phyloP scores from a whole-genome alignment of 2,113 vertebrate genomes.

The Centropus bengalensis region DNA sequence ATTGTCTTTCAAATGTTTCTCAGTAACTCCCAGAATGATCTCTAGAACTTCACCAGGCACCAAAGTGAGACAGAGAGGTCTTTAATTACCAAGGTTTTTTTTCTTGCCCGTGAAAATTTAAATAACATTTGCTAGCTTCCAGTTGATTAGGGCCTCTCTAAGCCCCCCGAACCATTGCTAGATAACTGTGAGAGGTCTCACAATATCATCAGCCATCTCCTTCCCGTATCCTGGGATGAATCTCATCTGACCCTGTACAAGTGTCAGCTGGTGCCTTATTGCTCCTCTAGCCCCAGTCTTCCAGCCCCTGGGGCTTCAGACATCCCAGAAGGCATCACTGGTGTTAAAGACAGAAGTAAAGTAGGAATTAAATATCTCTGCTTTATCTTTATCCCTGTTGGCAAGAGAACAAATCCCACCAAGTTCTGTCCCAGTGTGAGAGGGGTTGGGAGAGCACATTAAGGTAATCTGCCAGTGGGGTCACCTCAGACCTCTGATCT shows the following conservation, averaged over 20 bases:
- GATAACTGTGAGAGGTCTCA: neutral
- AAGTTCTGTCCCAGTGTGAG: fast-evolving
- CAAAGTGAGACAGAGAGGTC: neutral
- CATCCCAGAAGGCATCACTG: fast-evolving
- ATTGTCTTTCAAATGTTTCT: neutral
- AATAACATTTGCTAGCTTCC: neutral
- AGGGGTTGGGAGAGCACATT: neutral
- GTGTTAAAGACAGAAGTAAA: neutral
- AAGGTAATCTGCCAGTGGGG: neutral
- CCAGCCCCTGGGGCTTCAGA: neutral
- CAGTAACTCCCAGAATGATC: neutral
- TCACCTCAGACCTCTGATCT: neutral
- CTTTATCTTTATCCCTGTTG: neutral
- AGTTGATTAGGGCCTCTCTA: neutral
- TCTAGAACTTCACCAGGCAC: neutral
- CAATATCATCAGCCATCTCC: neutral
- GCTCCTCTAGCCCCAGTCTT: neutral
- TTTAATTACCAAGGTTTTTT: neutral
- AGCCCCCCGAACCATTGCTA: neutral
- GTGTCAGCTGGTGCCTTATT: neutral
- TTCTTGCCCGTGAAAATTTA: neutral
- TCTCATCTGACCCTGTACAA: neutral
- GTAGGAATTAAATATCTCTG: neutral
- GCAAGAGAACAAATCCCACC: too few relatives aligned
- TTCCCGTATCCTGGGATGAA: neutral